A percentile compares a stretch with the other conserved stretches of the same genome.
phyloP scores from a whole-genome alignment of 2,797 vertebrate species.

The Pantherophis vulpinus region DNA sequence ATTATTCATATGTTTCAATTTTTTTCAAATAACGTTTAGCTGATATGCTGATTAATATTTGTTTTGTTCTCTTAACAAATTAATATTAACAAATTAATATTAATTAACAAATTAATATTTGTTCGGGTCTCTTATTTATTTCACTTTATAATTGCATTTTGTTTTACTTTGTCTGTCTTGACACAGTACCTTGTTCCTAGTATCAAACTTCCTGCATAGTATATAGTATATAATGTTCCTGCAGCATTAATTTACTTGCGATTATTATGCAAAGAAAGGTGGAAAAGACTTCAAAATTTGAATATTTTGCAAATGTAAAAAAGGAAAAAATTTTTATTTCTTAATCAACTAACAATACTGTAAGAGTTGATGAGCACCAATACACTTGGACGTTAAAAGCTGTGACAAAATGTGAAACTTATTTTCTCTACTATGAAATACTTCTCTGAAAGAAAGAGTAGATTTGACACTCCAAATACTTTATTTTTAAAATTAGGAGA shows the following conservation, averaged over 20 bases:
- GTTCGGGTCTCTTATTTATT: background rate
- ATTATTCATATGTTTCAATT: background rate
- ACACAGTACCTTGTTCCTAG: background rate
- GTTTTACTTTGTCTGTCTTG: background rate
- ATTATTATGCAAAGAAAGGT: background rate
- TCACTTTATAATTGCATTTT: background rate
- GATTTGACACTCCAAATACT: background rate
- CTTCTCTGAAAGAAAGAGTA: background rate
- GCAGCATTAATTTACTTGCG: background rate
- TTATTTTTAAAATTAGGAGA: background rate
- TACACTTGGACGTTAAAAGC: background rate
- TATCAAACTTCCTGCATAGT: background rate
- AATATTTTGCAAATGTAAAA: background rate
- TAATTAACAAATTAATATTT: background rate
- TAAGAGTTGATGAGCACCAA: background rate
- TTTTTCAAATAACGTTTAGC: background rate
- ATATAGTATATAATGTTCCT: background rate
- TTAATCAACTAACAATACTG: background rate
- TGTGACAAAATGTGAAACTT: background rate
- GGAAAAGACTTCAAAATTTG: background rate
- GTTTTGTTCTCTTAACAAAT: background rate
- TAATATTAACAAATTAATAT: no score
- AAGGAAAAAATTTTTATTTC: background rate
- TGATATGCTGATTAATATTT: background rate
- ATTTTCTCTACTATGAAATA: background rate